Evolutionary conservation across 2,888 invertebrate genomes (phyloP), one percentile per base, ranked within the genome.

Genomic region (Drosophila pseudotakahashii): DNA sequence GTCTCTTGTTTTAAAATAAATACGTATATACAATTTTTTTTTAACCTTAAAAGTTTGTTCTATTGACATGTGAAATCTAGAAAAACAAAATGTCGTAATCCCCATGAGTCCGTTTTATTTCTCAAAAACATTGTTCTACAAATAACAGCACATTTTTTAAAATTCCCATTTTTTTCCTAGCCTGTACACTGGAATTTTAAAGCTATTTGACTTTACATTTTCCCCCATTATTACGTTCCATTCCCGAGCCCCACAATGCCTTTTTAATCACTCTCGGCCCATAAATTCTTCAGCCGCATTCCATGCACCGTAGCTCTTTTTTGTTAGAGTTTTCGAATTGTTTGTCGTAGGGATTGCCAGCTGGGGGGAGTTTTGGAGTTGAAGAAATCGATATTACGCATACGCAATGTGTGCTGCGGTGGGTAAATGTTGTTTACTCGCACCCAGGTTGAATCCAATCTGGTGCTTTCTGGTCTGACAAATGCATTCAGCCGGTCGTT

Each of bases 401-500:
- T 69, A 69, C 68, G 68, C 68, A 71, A n/a, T 45, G 68, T 66
- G 63, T 52, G 59, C 44, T 16, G 53, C 48, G 16, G 16, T 48
- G 32, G 14, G 48, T 16, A 32, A 48, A 48, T 11, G 34, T 4
- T 48, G 50, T 37, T 44, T 48, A 42, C 37, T 26, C 23, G 48
- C 48, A 34, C 48, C 48, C 48, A 45, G 26, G 30, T 19, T 13
- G 19, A 1, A 10, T 26, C 45, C n/a, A 45, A 45, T 45, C 16
- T 13, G 26, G 51, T 30, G 64, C n/a, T 52, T 30, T 37, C 34
- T 63, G 63, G 48, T 37, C 48, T 41, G 70, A 69, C 67, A 55
- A 69, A 69, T 68, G 67, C 67, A 66, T 53, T 68, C 72, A 71
- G 82, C 51, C 73, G 82, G 55, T 19, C 69, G 45, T 66, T 66